Base-by-base conservation (phyloP, 2,888 invertebrate species). In the Heliconius ismenius region DNA sequence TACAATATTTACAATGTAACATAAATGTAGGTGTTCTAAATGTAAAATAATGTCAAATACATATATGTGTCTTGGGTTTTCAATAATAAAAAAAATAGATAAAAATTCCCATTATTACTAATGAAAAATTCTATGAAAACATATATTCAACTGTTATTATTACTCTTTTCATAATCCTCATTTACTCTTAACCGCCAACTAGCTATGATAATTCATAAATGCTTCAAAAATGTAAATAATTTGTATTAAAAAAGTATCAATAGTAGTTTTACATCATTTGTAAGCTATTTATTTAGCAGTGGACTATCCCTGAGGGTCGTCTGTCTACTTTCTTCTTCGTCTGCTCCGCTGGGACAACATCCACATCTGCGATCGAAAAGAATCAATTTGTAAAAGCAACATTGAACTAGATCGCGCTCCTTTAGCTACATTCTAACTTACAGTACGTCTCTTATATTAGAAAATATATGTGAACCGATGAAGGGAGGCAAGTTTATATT, bases 351-450 rank as follows among this genome's bases (percentile, higher is more conserved):
- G 81, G 76, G 80, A 79, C 65, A 82, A 81, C 84, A 83, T 79
- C 86, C 85, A 86, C 86, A 88, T 86, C 86, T 85, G 87, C 88
- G 81, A 77, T 82, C 88, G 90, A 90, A 91, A 89, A 86, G 86
- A 91, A 91, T 91, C 91, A 92, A 92, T 91, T 91, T 91, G 89
- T 88, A 88, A 88, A 82, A 86, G 87, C 87, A 88, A 90, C 89
- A 87, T 88, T 85, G 86, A 83, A 84, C 86, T 83, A 84, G 84
- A 85, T 87, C 86, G 79, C 86, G 88, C 86, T 88, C 84, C 86
- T 83, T 54, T 28, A 63, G 84, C 70, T 81, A 86, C 83, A 86
- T 84, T 84, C 86, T 83, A 84, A 86, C 86, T 87, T 84, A 83
- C 83, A 79, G 84, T 83, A 84, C 81, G 64, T 49, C 43, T 49